phyloP scores from a whole-genome alignment of 2,888 invertebrate genomes.

The Acanthosepion esculentum region DNA sequence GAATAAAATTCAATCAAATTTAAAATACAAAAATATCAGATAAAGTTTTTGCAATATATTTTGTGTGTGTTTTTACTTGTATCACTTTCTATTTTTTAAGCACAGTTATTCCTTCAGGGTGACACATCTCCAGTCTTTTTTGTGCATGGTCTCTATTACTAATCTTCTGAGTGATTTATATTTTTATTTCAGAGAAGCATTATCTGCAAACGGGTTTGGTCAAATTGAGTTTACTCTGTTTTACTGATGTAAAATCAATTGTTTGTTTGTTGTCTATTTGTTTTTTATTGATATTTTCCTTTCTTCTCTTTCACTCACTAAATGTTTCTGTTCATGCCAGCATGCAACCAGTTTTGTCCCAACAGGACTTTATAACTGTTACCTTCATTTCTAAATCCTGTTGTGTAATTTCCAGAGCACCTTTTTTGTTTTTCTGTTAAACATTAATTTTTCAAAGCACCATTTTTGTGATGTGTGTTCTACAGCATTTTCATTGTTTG shows the following conservation, averaged over 20 bases:
- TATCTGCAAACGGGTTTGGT: background rate
- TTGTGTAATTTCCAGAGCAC: background rate
- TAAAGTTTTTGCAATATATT: too few relatives aligned
- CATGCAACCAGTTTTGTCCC: background rate
- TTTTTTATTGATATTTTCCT: background rate
- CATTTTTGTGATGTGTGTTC: too few relatives aligned
- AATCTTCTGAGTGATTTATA: background rate
- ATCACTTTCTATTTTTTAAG: background rate
- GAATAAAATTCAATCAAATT: too few relatives aligned
- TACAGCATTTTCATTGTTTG: too few relatives aligned
- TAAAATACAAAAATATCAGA: too few relatives aligned
- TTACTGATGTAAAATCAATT: background rate
- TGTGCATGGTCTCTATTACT: background rate
- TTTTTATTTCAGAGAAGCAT: background rate
- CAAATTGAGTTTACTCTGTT: background rate
- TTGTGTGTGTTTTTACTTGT: too few relatives aligned
- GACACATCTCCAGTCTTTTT: background rate
- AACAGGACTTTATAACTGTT: background rate
- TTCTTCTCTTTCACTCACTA: background rate
- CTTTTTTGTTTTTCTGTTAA: background rate
- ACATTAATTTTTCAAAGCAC: too few relatives aligned
- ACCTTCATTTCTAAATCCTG: background rate
- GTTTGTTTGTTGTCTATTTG: background rate
- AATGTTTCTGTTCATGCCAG: background rate
- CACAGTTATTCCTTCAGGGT: background rate